Percentiles rank a stretch among this genome's conserved stretches.
phyloP scores from a whole-genome alignment of 2,113 vertebrate genomes.

The Bostrychus sinensis region DNA sequence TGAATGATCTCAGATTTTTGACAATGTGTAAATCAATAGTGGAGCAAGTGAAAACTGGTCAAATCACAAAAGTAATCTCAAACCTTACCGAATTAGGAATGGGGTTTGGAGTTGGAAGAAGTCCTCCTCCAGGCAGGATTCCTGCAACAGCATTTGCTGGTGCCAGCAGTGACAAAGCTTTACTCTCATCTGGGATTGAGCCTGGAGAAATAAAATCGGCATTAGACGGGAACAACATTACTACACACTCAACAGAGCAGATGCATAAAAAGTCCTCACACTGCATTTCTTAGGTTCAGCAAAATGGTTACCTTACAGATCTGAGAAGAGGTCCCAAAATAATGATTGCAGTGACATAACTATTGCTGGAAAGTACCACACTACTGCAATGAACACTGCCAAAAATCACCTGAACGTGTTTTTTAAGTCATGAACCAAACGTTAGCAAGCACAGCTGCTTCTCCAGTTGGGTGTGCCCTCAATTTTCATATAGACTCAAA shows the following conservation, averaged over 20 bases:
- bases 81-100: constrained; percentile 83
- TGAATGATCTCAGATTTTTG: no score
- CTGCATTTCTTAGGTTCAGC: constrained; percentile 59
- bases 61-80: neutral
- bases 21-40: no score
- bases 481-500: constrained; percentile 99
- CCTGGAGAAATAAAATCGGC: constrained; percentile 85
- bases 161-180: constrained; percentile 97
- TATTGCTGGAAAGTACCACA: constrained; percentile 79
- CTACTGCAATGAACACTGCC: constrained; percentile 99
- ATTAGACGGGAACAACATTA: constrained; percentile 74
- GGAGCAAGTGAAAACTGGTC: neutral
- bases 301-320: constrained; percentile 71
- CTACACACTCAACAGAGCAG: constrained; percentile 78
- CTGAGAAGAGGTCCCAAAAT: constrained; percentile 70
- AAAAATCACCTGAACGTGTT: constrained; percentile 99
- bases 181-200: constrained; percentile 98
- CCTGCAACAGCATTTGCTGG: constrained; percentile 98
- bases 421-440: constrained; percentile 99
- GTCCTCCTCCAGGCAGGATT: constrained; percentile 95
- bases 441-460: constrained; percentile 99
- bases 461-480: constrained; percentile 99
- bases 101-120: constrained; percentile 96
- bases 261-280: constrained; percentile 60
- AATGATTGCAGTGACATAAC: constrained; percentile 75